These are phyloP conservation scores for Mesitornis unicolor DNA, from an alignment of 2,113 vertebrate species.

Conservation along the genomic window DNA sequence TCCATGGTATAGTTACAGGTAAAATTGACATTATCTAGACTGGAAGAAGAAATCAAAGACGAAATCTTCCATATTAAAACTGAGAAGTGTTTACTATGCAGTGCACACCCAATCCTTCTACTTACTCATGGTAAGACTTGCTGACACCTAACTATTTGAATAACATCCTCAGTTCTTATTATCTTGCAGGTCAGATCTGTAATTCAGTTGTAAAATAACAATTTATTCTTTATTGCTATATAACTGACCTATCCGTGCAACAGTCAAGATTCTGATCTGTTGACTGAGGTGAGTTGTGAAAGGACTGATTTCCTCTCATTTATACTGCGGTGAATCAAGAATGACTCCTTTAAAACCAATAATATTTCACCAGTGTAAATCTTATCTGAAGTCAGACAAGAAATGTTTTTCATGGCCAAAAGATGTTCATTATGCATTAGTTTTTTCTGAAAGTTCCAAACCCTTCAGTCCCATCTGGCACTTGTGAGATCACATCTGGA, in stretches of 20 bases:
- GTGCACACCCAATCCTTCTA: not conserved
- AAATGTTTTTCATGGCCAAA: not conserved
- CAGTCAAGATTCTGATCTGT: not conserved
- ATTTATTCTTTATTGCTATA: not conserved
- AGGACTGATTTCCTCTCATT: not conserved
- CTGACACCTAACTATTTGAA: not conserved
- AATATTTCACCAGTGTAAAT: not conserved
- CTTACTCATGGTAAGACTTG: not conserved
- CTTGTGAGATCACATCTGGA: not conserved
- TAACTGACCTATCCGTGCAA: not conserved
- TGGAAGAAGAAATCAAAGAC: not conserved
- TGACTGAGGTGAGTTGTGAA: not conserved
- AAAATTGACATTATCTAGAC: not conserved
- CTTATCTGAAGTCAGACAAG: not conserved
- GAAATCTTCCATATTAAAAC: not conserved
- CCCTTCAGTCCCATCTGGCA: not conserved
- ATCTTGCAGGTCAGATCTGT: not conserved
- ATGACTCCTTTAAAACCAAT: not conserved
- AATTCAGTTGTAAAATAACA: not conserved
- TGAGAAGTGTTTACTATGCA: not conserved
- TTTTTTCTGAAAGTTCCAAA: not conserved
- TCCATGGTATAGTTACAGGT: not conserved
- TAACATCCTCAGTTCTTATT: not conserved
- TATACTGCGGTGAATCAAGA: not conserved
- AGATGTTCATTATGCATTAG: not conserved